Percentiles rank a stretch among this genome's conserved stretches.
phyloP scores from a whole-genome alignment of 2,113 vertebrate genomes.

The Rhadina sibilatrix region DNA sequence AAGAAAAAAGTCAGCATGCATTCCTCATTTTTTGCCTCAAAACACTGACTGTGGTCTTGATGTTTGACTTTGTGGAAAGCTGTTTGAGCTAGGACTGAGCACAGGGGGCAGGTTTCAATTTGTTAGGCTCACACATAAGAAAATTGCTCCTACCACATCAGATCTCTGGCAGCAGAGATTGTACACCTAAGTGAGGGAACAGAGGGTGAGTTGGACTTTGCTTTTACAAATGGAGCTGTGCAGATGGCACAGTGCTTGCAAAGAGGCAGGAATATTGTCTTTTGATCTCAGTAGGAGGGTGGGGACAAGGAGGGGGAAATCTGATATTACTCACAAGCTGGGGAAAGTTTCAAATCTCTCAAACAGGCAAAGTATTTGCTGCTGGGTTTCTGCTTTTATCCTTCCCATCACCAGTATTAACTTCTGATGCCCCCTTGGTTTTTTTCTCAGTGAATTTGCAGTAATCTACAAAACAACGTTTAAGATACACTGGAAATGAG shows the following conservation, averaged over 20 bases:
- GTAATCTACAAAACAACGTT: not conserved
- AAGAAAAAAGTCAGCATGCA: not conserved
- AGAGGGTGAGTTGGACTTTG: slow-evolving; percentile 37
- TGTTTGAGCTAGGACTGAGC: not conserved
- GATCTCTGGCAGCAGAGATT: slow-evolving; percentile 25
- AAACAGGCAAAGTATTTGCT: slow-evolving; percentile 28
- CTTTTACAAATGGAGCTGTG: slow-evolving; percentile 46
- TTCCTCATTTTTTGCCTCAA: not conserved
- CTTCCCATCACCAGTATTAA: not conserved
- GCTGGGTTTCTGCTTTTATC: slow-evolving; percentile 27
- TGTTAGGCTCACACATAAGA: not conserved
- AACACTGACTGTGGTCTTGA: slow-evolving; percentile 12
- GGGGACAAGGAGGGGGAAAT: slow-evolving; percentile 50
- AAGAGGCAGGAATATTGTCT: slow-evolving; percentile 58
- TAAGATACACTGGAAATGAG: not conserved
- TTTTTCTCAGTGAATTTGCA: not conserved
- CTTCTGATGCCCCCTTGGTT: not conserved
- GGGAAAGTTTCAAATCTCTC: slow-evolving; percentile 56
- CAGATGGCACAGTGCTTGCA: slow-evolving; percentile 61
- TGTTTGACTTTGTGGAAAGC: slow-evolving; percentile 11
- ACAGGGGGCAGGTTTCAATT: not conserved
- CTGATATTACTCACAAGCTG: slow-evolving; percentile 41
- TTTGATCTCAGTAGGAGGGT: slow-evolving; percentile 69
- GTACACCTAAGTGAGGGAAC: slow-evolving; percentile 35
- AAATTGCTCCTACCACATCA: not conserved